Percentiles rank a stretch among this genome's conserved stretches.
phyloP scores from a whole-genome alignment of 1,140 invertebrate genomes.

The Cydia splendana region DNA sequence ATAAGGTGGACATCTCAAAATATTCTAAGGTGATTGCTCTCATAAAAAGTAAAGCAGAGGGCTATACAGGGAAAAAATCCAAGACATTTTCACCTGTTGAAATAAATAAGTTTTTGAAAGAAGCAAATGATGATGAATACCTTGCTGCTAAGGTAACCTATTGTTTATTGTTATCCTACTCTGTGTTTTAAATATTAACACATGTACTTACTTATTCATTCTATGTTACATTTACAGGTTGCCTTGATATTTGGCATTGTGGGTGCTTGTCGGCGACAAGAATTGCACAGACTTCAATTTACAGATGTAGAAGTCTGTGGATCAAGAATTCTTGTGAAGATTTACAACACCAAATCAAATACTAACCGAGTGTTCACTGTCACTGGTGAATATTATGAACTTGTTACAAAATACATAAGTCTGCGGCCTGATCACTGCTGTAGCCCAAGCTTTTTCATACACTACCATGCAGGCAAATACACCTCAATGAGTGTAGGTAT shows the following conservation, averaged over 20 bases:
- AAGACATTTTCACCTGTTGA: conserved; percentile 9
- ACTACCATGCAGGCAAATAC: not conserved
- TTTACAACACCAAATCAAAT: not conserved
- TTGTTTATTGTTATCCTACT: not conserved
- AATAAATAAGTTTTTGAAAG: not conserved
- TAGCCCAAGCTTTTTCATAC: not conserved
- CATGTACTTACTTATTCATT: not conserved
- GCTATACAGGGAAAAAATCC: conserved; percentile 7
- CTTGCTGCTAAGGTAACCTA: not conserved
- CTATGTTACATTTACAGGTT: not conserved
- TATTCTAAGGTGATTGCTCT: conserved; percentile 10
- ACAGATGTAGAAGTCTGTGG: not conserved
- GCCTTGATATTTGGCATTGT: conserved; percentile 18
- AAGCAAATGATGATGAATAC: conserved; percentile 1
- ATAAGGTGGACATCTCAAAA: conserved; percentile 3
- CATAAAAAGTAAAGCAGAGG: not conserved
- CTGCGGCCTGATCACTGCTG: not conserved
- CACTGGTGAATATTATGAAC: not conserved
- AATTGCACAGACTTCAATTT: not conserved
- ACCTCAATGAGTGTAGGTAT: conserved; percentile 2
- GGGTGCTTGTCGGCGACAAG: conserved; percentile 1
- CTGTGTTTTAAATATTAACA: not conserved
- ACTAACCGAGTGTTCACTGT: not conserved
- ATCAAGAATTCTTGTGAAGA: not conserved
- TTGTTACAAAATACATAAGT: conserved; percentile 1